These are phyloP conservation scores for Trachurus trachurus DNA, from an alignment of 2,797 vertebrate genomes.

Conservation along the genomic window DNA sequence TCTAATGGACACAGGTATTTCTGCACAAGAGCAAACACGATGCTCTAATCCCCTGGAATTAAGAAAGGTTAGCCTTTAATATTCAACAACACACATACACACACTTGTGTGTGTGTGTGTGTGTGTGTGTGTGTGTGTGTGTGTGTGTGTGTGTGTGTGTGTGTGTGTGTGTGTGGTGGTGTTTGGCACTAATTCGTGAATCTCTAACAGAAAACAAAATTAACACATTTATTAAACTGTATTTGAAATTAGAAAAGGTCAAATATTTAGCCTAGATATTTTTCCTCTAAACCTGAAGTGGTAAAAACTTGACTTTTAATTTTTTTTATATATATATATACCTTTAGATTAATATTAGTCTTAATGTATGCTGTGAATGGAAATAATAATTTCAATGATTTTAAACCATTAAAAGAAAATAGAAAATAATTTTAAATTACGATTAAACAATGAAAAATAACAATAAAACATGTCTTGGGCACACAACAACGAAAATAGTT, in stretches of 20 bases:
- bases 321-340: neutral
- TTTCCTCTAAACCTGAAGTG: neutral
- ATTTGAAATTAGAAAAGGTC: neutral
- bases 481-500: constrained; percentile 5
- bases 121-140: constrained; percentile 22
- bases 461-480: constrained; percentile 1
- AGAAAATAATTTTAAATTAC: neutral
- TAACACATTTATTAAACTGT: neutral
- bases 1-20: constrained; percentile 21
- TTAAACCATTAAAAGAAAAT: neutral
- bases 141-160: constrained; percentile 27
- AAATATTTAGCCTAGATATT: neutral
- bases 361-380: neutral
- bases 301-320: neutral
- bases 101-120: neutral
- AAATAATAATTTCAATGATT: neutral
- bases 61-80: constrained; percentile 62
- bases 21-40: constrained; percentile 47
- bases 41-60: constrained; percentile 61
- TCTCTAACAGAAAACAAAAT: constrained; percentile 13
- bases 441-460: neutral
- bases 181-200: constrained; percentile 2
- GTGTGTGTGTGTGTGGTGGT: constrained; percentile 8
- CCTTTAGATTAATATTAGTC: neutral
- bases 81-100: constrained; percentile 38